phyloP scores from a whole-genome alignment of 2,797 vertebrate genomes.

The Coregonus ussuriensis region DNA sequence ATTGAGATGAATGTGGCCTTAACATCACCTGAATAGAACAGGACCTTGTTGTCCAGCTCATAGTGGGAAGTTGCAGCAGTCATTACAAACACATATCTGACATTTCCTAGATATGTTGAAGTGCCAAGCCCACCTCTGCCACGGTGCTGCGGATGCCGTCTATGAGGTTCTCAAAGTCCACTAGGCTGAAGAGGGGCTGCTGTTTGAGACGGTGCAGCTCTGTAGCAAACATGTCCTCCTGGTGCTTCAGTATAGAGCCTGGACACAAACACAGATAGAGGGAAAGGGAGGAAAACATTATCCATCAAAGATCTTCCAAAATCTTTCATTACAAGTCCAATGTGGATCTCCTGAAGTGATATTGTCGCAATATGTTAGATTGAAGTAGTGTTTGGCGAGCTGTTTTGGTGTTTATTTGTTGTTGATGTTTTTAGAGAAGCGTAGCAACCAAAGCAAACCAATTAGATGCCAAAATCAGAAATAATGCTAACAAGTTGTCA shows the following conservation, averaged over 20 bases:
- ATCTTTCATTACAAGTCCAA: too few species aligned
- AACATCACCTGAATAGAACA: background rate
- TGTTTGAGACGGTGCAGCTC: slow-evolving; percentile 95
- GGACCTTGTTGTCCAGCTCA: background rate
- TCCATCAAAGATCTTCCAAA: background rate
- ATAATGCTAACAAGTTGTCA: too few species aligned
- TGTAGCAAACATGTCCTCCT: slow-evolving; percentile 91
- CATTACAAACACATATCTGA: background rate
- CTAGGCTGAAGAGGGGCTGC: slow-evolving; percentile 90
- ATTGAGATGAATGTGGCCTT: background rate
- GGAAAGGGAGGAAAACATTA: background rate
- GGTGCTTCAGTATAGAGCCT: slow-evolving; percentile 97
- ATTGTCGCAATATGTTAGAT: background rate
- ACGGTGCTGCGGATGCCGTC: slow-evolving; percentile 93
- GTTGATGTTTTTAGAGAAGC: too few species aligned
- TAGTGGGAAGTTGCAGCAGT: background rate
- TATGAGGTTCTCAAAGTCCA: slow-evolving; percentile 94
- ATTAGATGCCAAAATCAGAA: too few species aligned
- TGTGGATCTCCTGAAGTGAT: too few species aligned
- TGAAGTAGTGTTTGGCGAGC: too few species aligned
- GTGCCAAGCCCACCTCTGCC: slow-evolving; percentile 83
- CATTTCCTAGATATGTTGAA: background rate
- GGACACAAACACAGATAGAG: background rate
- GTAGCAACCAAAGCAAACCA: too few species aligned
- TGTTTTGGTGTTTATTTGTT: too few species aligned